phyloP scores from a whole-genome alignment of 2,888 invertebrate genomes.

The Tricholauxania praeusta region DNA sequence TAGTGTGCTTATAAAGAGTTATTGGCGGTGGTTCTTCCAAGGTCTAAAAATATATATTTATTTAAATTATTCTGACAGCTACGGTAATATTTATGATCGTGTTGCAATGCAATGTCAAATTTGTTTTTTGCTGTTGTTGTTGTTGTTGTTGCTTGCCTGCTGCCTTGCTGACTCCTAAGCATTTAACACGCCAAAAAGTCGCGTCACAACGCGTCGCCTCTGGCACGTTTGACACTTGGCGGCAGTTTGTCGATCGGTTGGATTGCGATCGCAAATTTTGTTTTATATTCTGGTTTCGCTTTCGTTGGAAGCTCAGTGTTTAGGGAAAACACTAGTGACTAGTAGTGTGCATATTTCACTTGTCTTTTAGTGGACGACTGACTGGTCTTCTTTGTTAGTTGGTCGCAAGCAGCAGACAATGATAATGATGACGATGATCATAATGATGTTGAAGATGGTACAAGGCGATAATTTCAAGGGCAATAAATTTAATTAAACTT shows the following conservation, averaged over 20 bases:
- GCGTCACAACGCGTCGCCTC: conserved; percentile 10
- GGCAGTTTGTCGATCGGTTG: conserved; percentile 7
- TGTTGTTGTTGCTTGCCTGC: neutral
- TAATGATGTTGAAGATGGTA: neutral
- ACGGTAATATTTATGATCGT: conserved; percentile 32
- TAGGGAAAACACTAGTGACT: too few species aligned
- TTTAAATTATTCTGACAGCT: conserved; percentile 36
- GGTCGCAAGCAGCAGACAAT: neutral
- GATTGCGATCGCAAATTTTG: conserved; percentile 14
- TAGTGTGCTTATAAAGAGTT: too few species aligned
- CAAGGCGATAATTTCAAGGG: conserved; percentile 12
- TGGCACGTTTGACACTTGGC: conserved; percentile 18
- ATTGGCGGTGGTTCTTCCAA: too few species aligned
- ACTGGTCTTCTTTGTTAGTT: neutral
- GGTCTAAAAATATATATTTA: conserved; percentile 28
- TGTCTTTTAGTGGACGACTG: too few species aligned
- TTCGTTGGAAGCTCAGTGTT: conserved; percentile 7
- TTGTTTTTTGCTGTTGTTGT: conserved; percentile 12
- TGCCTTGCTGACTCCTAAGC: neutral
- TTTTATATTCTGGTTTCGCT: neutral
- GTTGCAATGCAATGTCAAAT: conserved; percentile 21
- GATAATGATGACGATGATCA: conserved; percentile 2
- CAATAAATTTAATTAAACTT: conserved; percentile 7
- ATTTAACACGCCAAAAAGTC: conserved; percentile 20
- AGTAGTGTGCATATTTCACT: too few species aligned